These are phyloP conservation scores for Entosphenus tridentatus DNA, from an alignment of 2,113 vertebrate genomes.

Conservation along the genomic window DNA sequence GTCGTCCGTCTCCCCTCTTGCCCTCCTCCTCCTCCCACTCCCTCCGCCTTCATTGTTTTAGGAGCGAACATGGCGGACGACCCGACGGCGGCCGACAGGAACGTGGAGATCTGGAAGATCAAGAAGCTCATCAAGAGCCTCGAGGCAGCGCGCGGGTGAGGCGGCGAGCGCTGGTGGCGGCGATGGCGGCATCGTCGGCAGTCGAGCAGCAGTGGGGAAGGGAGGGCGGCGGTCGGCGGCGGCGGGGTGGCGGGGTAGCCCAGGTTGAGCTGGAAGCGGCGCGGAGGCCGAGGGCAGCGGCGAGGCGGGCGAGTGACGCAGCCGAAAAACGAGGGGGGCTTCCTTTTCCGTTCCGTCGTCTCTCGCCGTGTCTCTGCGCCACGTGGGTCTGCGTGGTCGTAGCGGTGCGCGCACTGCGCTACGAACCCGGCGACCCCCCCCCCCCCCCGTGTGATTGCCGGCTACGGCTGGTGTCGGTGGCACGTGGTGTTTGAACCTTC, in stretches of 20 bases:
- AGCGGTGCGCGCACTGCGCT: not conserved
- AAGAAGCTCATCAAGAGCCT: slow-evolving; percentile 97
- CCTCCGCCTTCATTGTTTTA: not conserved
- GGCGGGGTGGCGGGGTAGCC: not conserved
- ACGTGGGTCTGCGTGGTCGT: not conserved
- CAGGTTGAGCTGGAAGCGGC: not conserved
- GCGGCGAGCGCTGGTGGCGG: not conserved
- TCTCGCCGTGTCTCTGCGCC: not conserved
- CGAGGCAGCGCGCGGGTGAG: slow-evolving; percentile 77
- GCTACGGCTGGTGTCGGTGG: too few species aligned
- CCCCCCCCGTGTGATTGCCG: slow-evolving; percentile 10
- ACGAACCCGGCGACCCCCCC: slow-evolving; percentile 14
- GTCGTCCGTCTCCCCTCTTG: not conserved
- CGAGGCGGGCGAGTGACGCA: not conserved
- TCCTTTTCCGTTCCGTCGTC: too few species aligned
- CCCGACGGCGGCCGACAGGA: slow-evolving; percentile 82
- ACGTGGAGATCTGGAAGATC: slow-evolving; percentile 98
- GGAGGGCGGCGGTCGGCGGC: not conserved
- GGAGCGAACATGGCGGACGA: slow-evolving; percentile 93
- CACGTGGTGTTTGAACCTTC: too few species aligned
- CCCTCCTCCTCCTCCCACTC: not conserved
- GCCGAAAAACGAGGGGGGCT: not conserved
- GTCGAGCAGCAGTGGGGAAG: slow-evolving; percentile 6
- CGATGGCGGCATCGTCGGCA: not conserved
- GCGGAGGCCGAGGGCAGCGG: not conserved